Evolutionary conservation across 2,113 vertebrate species (phyloP).

Genomic region (Haemorhous mexicanus): DNA sequence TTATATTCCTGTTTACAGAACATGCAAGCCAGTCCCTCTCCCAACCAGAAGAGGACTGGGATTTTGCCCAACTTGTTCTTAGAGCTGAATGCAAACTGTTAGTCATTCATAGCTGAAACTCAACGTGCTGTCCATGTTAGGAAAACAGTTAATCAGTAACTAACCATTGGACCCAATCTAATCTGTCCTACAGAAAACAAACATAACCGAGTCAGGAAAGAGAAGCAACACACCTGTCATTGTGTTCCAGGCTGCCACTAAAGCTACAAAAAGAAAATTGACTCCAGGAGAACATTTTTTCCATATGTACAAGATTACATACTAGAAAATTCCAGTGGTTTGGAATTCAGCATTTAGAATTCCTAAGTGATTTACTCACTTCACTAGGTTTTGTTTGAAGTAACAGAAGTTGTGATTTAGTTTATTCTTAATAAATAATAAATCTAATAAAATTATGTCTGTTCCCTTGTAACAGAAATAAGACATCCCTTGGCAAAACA

Average conservation of each 20-base stretch:
- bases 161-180: not conserved
- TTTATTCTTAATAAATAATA: not conserved
- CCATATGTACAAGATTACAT: not conserved
- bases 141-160: conserved; percentile 33
- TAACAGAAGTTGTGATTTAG: not conserved
- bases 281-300: not conserved
- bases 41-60: not conserved
- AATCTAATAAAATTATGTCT: not conserved
- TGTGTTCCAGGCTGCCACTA: not conserved
- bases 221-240: not conserved
- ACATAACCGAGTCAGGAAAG: not conserved
- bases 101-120: not conserved
- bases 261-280: not conserved
- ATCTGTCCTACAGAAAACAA: not conserved
- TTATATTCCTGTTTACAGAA: not conserved
- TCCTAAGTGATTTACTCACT: not conserved
- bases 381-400: not conserved
- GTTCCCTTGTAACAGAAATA: not conserved
- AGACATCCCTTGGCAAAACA: not conserved
- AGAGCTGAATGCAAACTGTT: not conserved
- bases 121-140: not conserved
- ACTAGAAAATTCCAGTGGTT: not conserved
- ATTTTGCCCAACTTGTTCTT: not conserved
- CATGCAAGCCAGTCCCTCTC: not conserved
- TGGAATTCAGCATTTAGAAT: not conserved